Evolutionary conservation across 2,113 vertebrate species (phyloP), one percentile per base, ranked within the genome.

Genomic region (Etheostoma spectabile): DNA sequence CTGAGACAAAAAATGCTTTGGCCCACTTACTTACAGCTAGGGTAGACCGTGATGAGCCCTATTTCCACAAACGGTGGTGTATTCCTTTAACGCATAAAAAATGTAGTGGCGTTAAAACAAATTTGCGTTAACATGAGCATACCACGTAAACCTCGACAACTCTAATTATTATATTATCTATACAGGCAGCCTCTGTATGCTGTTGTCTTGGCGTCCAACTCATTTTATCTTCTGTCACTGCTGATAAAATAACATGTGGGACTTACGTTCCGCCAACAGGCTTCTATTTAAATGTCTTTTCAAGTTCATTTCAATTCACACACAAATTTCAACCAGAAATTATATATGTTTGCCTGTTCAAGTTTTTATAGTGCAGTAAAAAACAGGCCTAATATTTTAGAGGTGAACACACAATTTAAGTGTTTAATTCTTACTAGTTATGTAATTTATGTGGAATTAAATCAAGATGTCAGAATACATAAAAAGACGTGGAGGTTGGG

Each of bases 401-500:
- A 53, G 35, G 14, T 67, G 38, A 48, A 46, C 7, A 27, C 30
- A 16, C 22, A 52, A 55, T 57, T 35, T 24, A 72, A 49, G 5
- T 30, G 48, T 18, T 48, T 57, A 38, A 57, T 72, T 64, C 51
- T 72, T 80, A 66, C 30, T 52, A 30, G 33, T 74, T 74, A 62
- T 53, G 5, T 46, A 19, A 67, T 61, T 19, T 19, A 35, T 74
- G 24, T 66, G 5, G 65, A 21, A 68, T 61, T 2, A n/a, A 76
- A 60, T 77, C 49, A n/a, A 42, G 59, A 45, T 63, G 77, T 64
- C 67, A 79, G 59, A 56, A 56, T 70, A 11, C 49, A 69, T 19
- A 42, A 71, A 19, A 70, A 65, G n/a, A 83, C 13, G 66, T 64
- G 59, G 10, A 84, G 22, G 52, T 42, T 74, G 64, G 18, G 27